These are phyloP conservation scores for Synanthedon andrenaeformis DNA, from an alignment of 2,888 invertebrate species.

Conservation along the genomic window DNA sequence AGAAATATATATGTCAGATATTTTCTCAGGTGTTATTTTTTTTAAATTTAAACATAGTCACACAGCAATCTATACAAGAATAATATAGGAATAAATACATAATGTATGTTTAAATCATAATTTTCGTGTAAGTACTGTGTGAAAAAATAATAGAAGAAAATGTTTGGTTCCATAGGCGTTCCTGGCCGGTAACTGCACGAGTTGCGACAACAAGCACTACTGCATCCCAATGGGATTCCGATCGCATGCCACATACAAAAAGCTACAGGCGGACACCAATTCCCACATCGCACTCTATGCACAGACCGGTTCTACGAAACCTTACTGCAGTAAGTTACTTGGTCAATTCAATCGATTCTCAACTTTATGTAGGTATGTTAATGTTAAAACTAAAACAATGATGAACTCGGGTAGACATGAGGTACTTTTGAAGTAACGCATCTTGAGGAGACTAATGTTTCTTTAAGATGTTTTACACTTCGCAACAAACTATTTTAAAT, in stretches of 20 bases:
- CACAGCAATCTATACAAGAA: too few species aligned
- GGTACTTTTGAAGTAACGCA: too few species aligned
- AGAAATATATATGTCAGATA: too few species aligned
- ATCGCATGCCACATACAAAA: conserved; percentile 66
- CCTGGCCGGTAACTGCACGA: conserved; percentile 76
- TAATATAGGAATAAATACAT: too few species aligned
- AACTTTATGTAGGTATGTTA: not conserved
- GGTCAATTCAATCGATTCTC: not conserved
- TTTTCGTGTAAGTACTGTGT: not conserved
- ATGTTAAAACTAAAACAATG: not conserved
- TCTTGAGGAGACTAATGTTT: too few species aligned
- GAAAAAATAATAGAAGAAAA: too few species aligned
- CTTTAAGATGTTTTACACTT: too few species aligned
- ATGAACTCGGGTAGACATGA: not conserved
- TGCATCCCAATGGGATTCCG: conserved; percentile 79
- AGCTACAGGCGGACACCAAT: conserved; percentile 47
- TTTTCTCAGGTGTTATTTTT: too few species aligned
- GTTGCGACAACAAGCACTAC: conserved; percentile 75
- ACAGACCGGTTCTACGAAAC: conserved; percentile 76
- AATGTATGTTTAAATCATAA: not conserved
- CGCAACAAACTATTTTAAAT: too few species aligned
- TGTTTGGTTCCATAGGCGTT: conserved; percentile 66
- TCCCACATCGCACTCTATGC: conserved; percentile 75
- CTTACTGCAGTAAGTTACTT: conserved; percentile 79
- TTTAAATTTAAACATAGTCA: too few species aligned